Percentiles rank a stretch among this genome's conserved stretches.
phyloP scores from a whole-genome alignment of 2,888 invertebrate genomes.

The Cantharis nigra region DNA sequence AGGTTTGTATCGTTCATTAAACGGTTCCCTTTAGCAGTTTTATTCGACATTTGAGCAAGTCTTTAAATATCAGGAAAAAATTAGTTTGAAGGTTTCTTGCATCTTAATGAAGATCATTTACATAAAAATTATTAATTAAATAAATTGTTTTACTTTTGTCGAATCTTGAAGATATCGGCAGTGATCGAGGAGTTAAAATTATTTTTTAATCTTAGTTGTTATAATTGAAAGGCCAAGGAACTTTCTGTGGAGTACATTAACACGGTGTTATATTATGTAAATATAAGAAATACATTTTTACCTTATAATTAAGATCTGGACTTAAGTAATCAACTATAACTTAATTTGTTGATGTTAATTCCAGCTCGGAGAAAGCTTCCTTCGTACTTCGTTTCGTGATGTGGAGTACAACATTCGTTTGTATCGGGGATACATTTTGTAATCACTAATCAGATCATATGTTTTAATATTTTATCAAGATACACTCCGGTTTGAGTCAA shows the following conservation, averaged over 20 bases:
- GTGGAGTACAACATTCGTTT: too few species aligned
- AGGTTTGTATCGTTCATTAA: neutral
- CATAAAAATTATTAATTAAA: neutral
- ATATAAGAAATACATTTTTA: neutral
- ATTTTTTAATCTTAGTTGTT: neutral
- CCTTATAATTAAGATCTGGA: neutral
- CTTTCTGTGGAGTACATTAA: neutral
- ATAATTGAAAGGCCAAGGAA: neutral
- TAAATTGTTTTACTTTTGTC: neutral
- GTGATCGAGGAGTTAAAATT: neutral
- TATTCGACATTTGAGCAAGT: neutral
- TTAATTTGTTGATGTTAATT: neutral
- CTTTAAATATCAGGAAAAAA: neutral
- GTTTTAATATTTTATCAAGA: neutral
- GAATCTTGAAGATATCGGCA: neutral
- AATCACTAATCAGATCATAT: too few species aligned
- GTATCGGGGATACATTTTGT: neutral
- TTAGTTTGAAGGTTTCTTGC: neutral
- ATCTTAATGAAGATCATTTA: neutral
- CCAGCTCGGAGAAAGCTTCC: neutral
- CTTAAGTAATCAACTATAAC: neutral
- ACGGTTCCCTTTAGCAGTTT: neutral
- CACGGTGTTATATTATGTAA: neutral
- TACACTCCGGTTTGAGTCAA: neutral
- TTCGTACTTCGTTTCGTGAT: too few species aligned